Base-by-base conservation (phyloP, 2,797 vertebrate genomes). In the Huso huso region DNA sequence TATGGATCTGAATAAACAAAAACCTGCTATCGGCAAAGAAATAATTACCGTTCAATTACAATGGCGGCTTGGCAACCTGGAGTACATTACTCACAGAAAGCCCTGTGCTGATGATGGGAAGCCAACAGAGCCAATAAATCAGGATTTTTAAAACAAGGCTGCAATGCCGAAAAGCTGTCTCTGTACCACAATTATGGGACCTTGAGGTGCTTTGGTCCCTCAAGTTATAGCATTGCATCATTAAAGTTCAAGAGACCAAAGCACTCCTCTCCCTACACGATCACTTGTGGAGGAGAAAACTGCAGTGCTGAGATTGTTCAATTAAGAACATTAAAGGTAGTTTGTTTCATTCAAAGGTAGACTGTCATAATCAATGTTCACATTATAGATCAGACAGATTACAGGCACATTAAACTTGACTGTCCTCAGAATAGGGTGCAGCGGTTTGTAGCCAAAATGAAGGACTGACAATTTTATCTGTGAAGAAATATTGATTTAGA, bases 1-100 rank as follows among this genome's bases (percentile, higher is more conserved):
- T 53, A 18, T 11, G 48, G 51, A 63, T 48, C 4, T 53, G n/a
- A 68, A 63, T 63, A 63, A 62, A 63, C 13, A 53, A 18, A 52
- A 48, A 48, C 10, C 48, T 18, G 37, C 9, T 48, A 59, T 49
- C 12, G 12, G 18, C 6, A 37, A 66, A 48, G 15, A 55, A 61
- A 65, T 23, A 12, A 4, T 48, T 12, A n/a, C 5, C 3, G 8
- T 8, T 52, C 49, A 5, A 10, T 49, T 23, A 15, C 13, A 10
- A 51, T 13, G 37, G 55, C 10, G 61, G 13, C 48, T 1, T 62
- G 13, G 13, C 5, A 62, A 37, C 7, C 5, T 11, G 6, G 11
- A 4, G 0, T 62, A 9, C 12, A 66, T 60, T 10, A 9, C 48
- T 10, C 37, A 51, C 48, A 61, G 48, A 5, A 49, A 59, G n/a